phyloP scores from a whole-genome alignment of 2,113 vertebrate species.

The Neotoma lepida region DNA sequence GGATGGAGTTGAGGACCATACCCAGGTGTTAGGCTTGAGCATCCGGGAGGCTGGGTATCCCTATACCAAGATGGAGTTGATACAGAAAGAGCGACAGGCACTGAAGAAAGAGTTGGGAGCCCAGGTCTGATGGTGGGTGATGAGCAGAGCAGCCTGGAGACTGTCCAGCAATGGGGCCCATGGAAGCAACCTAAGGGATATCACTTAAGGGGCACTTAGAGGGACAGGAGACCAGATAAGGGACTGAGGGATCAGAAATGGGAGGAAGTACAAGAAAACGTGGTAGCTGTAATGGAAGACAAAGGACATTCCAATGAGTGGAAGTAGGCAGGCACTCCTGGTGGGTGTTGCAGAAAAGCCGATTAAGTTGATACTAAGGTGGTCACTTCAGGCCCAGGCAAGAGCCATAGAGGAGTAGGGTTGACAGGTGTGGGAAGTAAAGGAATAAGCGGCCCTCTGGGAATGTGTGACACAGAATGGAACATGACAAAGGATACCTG shows the following conservation, averaged over 20 bases:
- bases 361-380: neutral
- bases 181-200: neutral
- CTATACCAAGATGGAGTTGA: neutral
- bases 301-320: neutral
- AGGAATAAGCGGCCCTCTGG: neutral
- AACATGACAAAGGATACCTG: neutral
- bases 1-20: neutral
- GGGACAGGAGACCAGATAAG: neutral
- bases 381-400: neutral
- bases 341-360: neutral
- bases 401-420: too few relatives aligned
- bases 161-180: accelerated
- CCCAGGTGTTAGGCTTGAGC: neutral
- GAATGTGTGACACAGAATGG: neutral
- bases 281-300: neutral
- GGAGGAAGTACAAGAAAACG: neutral
- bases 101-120: neutral
- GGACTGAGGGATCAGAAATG: neutral
- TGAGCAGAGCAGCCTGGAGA: neutral
- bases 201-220: neutral
- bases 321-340: neutral
- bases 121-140: neutral
- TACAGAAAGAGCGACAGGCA: neutral
- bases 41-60: neutral
- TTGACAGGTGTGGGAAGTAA: neutral